Base-by-base conservation (phyloP, 2,797 vertebrate genomes). In the Astyanax mexicanus region DNA sequence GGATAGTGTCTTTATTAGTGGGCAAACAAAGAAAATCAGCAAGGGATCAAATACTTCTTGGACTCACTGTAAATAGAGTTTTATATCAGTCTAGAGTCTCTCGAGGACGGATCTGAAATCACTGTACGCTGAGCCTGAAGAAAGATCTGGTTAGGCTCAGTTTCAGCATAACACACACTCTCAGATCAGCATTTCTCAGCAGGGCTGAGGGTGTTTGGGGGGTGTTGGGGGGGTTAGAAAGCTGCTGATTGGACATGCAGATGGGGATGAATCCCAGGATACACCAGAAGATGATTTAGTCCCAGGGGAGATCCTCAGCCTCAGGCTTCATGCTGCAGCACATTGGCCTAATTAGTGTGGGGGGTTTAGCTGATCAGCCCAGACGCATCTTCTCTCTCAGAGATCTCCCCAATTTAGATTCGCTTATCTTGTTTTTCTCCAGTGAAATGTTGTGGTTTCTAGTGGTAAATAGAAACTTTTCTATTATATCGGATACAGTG, bases 121-220 rank as follows among this genome's bases (percentile, higher is more conserved):
- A n/a, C n/a, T n/a, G n/a, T n/a, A n/a, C n/a, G n/a, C 32, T 29
- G 29, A 32, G 29, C 29, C 37, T 11, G 25, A 38, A 37, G n/a
- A 37, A 19, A 10, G 9, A 35, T 9, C 12, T 35, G 19, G 10
- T 15, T 27, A 35, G n/a, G 38, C 6, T 44, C 12, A 67, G 65
- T 32, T 61, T 21, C 23, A 44, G 32, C 21, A 19, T 75, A 75
- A 66, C 37, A 80, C 8, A 68, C 37, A 79, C 54, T 75, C 55
- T 68, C 37, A 68, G 55, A 76, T 88, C 87, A 87, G 82, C 83
- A 65, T 69, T 83, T 81, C 75, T 69, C 21, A 58, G 66, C 32
- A 64, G 17, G 49, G 29, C 23, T 1, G 12, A 38, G 15, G 4
- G n/a, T n/a, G n/a, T n/a, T n/a, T 13, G 7, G 3, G 1, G 8